Percentiles rank a stretch among this genome's conserved stretches.
Evolutionary conservation across 2,888 invertebrate species (phyloP).

Genomic region (Heteromurus nitidus): DNA sequence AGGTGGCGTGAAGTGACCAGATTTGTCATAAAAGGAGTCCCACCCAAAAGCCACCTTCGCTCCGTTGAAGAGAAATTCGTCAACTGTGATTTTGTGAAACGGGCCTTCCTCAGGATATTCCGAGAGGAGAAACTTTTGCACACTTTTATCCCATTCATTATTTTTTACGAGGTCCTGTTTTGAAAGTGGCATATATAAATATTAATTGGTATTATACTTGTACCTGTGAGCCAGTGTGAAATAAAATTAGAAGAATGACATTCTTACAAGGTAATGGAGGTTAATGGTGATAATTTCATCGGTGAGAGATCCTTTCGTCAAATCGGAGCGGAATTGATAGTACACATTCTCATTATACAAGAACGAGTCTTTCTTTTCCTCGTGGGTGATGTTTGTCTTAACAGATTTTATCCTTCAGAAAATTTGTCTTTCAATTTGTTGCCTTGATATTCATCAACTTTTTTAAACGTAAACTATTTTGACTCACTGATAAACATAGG

Average conservation of each 20-base stretch:
- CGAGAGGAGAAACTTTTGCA: no score
- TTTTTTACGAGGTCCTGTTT: no score
- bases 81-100: conserved; percentile 81
- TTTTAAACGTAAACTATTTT: no score
- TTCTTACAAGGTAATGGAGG: conserved; percentile 85
- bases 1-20: conserved; percentile 53
- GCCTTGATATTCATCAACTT: background rate
- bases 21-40: conserved; percentile 41
- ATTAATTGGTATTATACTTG: no score
- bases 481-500: conserved; percentile 69
- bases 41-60: conserved; percentile 58
- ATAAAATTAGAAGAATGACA: no score
- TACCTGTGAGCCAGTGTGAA: no score
- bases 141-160: no score
- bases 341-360: conserved; percentile 82
- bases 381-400: conserved; percentile 84
- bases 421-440: background rate
- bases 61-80: conserved; percentile 86
- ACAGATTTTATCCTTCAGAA: conserved; percentile 85
- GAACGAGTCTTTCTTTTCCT: conserved; percentile 84
- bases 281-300: conserved; percentile 83
- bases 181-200: no score
- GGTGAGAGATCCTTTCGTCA: conserved; percentile 81
- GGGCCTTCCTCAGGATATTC: conserved; percentile 49
- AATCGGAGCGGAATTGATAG: conserved; percentile 82